Evolutionary conservation across 2,888 invertebrate genomes (phyloP), one percentile per base, ranked within the genome.

Genomic region (Nipponacmea schrenckii): DNA sequence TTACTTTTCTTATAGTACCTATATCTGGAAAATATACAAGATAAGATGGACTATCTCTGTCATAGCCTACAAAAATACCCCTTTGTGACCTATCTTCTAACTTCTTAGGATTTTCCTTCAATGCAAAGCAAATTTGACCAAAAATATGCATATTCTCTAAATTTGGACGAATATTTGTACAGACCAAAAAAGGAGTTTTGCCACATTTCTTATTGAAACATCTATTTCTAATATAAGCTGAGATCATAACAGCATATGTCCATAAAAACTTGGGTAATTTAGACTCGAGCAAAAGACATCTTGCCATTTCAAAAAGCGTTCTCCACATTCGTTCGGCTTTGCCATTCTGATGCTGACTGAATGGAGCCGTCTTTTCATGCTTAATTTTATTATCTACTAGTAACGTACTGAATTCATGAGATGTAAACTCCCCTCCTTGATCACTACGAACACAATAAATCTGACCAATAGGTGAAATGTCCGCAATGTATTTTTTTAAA

Each of bases 221-320:
- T 24, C 75, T 69, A 67, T 77, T 75, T 1, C 69, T 12, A 14
- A 69, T 76, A 62, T 76, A 73, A 26, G 70, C 73, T 2, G 74
- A 67, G 39, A 70, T 45, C 68, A 71, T 64, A 3, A 75, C 71
- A 27, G 72, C 74, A 70, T 74, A 74, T 27, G 56, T 31, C 78
- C 78, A 78, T 65, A 75, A 44, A 17, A 31, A 45, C 45, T 75
- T 74, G 14, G 75, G 67, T 46, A 77, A 46, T 14, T 65, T 48
- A 5, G 72, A 44, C 62, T 74, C 62, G 26, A 73, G 24, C n/a
- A 75, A 24, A 62, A 77, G 39, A 50, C 72, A 76, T 71, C 74
- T 65, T 17, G 48, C 71, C 74, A n/a, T n/a, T n/a, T n/a, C n/a
- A n/a, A n/a, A n/a, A n/a, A n/a, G n/a, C n/a, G n/a, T n/a, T n/a